These are phyloP conservation scores for Chlorops oryzae DNA, from an alignment of 1,140 invertebrate genomes.

Conservation along the genomic window DNA sequence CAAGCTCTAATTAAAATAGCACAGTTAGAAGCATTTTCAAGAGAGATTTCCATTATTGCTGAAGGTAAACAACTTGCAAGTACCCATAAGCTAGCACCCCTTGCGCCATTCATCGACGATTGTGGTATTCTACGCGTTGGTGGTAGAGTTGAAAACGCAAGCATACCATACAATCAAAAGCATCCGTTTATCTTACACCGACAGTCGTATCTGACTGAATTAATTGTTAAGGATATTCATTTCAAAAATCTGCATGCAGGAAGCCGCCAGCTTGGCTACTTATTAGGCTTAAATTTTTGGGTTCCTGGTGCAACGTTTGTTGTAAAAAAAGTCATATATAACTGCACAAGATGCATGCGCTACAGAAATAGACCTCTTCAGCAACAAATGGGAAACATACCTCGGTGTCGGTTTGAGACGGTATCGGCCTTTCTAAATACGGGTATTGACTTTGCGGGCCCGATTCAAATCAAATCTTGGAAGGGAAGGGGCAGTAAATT, in stretches of 20 bases:
- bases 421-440: not conserved
- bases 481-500: conserved; percentile 17
- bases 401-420: too few species aligned
- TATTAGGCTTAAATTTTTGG: conserved; percentile 7
- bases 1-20: conserved; percentile 2
- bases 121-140: conserved; percentile 10
- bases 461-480: not conserved
- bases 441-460: too few species aligned
- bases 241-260: conserved; percentile 8
- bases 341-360: conserved; percentile 10
- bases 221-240: conserved; percentile 3
- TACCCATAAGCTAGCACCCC: not conserved
- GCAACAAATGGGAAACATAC: too few species aligned
- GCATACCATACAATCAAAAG: conserved; percentile 6
- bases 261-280: conserved; percentile 7
- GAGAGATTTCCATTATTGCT: conserved; percentile 3
- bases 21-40: not conserved
- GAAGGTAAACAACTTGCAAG: not conserved
- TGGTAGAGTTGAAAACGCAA: conserved; percentile 10
- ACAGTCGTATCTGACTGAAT: conserved; percentile 1
- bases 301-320: not conserved
- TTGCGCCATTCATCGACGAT: conserved; percentile 7
- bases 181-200: conserved; percentile 6
- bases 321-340: conserved; percentile 2
- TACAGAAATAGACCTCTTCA: not conserved